Conservation (phyloP, 2,888 invertebrate species). For the Pollenia griseotomentosa region DNA sequence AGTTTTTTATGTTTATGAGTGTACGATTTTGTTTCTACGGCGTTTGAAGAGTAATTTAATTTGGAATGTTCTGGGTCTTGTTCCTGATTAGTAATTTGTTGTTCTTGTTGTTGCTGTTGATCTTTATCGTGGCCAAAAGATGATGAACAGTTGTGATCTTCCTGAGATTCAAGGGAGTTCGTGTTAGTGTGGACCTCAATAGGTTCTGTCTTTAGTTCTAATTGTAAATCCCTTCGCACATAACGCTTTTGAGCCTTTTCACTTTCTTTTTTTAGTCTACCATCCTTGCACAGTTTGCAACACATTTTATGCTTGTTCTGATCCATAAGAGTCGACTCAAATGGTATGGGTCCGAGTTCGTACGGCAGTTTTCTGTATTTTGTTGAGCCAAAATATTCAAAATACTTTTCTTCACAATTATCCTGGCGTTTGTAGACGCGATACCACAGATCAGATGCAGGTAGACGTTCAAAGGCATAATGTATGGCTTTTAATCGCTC, state of each 20-base stretch:
- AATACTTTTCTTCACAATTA: slow-evolving; percentile 87
- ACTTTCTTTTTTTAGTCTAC: slow-evolving; percentile 73
- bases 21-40: slow-evolving; percentile 61
- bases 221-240: slow-evolving; percentile 43
- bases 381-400: slow-evolving; percentile 84
- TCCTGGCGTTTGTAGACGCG: slow-evolving; percentile 91
- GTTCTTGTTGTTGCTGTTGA: slow-evolving; percentile 22
- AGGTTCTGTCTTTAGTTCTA: slow-evolving; percentile 37
- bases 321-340: slow-evolving; percentile 83
- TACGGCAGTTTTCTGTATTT: slow-evolving; percentile 87
- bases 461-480: slow-evolving; percentile 88
- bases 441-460: slow-evolving; percentile 91
- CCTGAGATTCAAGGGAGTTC: slow-evolving; percentile 36
- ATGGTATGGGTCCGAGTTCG: slow-evolving; percentile 88
- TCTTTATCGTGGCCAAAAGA: slow-evolving; percentile 26
- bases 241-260: slow-evolving; percentile 37
- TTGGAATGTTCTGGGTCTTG: slow-evolving; percentile 69
- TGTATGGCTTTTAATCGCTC: slow-evolving; percentile 77
- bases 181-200: slow-evolving; percentile 12
- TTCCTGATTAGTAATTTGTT: neutral
- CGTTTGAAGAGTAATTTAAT: slow-evolving; percentile 49
- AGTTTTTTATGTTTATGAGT: slow-evolving; percentile 81
- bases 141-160: slow-evolving; percentile 41
- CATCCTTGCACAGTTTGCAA: slow-evolving; percentile 84
- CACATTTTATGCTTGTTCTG: slow-evolving; percentile 81